Base-by-base conservation (phyloP, 2,113 vertebrate genomes). In the Raja brachyura region DNA sequence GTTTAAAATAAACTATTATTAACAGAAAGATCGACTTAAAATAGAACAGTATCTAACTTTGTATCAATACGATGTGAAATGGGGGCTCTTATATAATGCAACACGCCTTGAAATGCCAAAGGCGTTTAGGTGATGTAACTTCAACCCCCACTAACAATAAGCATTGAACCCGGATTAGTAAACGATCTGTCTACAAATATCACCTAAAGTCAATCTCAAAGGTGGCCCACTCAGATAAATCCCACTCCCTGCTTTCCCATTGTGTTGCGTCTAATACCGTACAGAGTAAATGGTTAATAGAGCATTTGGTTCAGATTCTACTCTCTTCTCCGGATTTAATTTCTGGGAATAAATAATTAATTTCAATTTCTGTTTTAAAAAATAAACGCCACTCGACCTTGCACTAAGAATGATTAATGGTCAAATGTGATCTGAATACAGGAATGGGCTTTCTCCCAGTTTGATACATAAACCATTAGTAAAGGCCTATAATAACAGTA, bases 151-250 rank as follows among this genome's bases (percentile, higher is more conserved):
- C 9, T 92, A 73, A 88, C 83, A 73, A 92, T 74, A 22, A 74
- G 68, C 11, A 92, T 48, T 73, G 66, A 73, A 74, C 31, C 68
- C 25, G 90, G 39, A 92, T 73, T 70, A 70, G 33, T 73, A 88
- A 63, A 92, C 66, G 70, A 73, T 28, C 90, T 92, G 33, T 25
- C 9, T 92, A 48, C 61, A 88, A 88, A 88, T 3, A 63, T 59
- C 61, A 88, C 85, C 68, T 73, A 13, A 68, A 68, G 61, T 68
- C 86, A 39, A 90, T 90, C 39, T 39, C 39, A 92, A 70, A 92
- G 90, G 90, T 73, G 83, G 59, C 61, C 83, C 59, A 16, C 14
- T 18, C 59, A 86, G 56, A n/a, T 86, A 59, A 61, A 86, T 28
- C 39, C 28, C 81, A 14, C n/a, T 73, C 70, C 14, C 70, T 16